Evolutionary conservation across 2,113 vertebrate genomes (phyloP).

Genomic region (Mirounga angustirostris): DNA sequence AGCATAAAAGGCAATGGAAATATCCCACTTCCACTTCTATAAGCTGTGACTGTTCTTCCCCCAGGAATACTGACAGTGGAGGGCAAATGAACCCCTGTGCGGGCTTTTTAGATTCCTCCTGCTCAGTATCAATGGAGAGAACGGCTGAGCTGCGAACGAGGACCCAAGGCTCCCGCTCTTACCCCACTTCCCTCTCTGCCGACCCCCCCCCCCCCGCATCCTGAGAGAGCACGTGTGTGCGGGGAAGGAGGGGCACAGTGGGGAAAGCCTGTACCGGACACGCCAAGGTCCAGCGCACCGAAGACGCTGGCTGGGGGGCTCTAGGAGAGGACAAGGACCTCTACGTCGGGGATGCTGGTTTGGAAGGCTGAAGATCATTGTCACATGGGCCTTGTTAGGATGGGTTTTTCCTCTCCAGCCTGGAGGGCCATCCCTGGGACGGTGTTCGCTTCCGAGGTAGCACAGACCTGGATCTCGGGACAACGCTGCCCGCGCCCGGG

Average conservation of each 20-base stretch:
- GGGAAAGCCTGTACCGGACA: background rate
- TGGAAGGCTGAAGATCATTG: background rate
- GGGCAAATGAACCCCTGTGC: rapidly evolving
- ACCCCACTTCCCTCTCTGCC: rapidly evolving
- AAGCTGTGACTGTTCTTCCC: background rate
- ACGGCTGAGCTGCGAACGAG: background rate
- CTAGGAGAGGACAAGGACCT: background rate
- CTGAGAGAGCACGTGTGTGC: background rate
- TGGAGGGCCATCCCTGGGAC: background rate
- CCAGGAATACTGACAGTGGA: background rate
- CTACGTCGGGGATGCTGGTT: background rate
- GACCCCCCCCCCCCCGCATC: background rate
- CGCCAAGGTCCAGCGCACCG: background rate
- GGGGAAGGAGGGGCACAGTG: background rate
- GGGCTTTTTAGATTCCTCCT: background rate
- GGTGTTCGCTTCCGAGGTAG: background rate
- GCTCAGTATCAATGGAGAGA: background rate
- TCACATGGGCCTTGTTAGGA: background rate
- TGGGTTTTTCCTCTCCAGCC: background rate
- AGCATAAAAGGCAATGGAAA: background rate
- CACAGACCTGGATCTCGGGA: background rate
- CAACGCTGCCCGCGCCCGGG: background rate
- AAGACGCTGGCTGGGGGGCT: background rate
- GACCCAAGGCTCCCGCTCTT: background rate
- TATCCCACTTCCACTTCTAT: background rate